These are phyloP conservation scores for Drosophila gaucha DNA, from an alignment of 2,888 invertebrate genomes.

Conservation along the genomic window DNA sequence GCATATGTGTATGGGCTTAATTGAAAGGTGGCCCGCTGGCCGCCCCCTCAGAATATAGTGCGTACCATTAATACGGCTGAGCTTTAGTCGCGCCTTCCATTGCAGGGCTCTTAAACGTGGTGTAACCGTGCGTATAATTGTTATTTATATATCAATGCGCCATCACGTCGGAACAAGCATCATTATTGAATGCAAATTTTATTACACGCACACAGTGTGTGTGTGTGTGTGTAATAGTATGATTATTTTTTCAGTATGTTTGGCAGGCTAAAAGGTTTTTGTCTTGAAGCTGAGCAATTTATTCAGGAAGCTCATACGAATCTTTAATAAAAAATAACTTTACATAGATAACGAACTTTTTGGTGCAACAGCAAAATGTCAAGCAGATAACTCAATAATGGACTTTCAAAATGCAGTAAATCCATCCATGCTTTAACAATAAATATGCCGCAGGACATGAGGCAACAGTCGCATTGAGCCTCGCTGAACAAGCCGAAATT, in stretches of 20 bases:
- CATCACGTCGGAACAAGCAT: slow-evolving; percentile 56
- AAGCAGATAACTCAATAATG: slow-evolving; percentile 14
- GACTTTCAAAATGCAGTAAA: neutral
- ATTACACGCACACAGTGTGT: slow-evolving; percentile 21
- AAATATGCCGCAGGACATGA: slow-evolving; percentile 43
- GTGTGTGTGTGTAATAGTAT: slow-evolving; percentile 2
- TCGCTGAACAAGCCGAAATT: slow-evolving; percentile 27
- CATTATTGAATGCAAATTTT: slow-evolving; percentile 81
- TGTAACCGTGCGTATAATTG: slow-evolving; percentile 79
- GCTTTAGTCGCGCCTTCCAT: slow-evolving; percentile 49
- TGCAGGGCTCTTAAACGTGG: slow-evolving; percentile 63
- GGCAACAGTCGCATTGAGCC: slow-evolving; percentile 38
- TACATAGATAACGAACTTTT: no score
- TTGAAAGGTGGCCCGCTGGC: slow-evolving; percentile 46
- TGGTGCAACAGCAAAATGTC: neutral
- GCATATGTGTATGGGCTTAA: slow-evolving; percentile 58
- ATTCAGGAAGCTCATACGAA: neutral
- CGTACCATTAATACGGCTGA: slow-evolving; percentile 66
- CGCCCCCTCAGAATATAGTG: slow-evolving; percentile 18
- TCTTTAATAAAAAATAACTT: neutral
- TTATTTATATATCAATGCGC: slow-evolving; percentile 73
- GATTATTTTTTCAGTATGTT: slow-evolving; percentile 10
- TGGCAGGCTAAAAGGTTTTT: neutral
- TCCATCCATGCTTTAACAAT: slow-evolving; percentile 6
- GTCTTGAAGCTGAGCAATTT: neutral